Evolutionary conservation across 2,113 vertebrate genomes (phyloP).

Genomic region (Mandrillus leucophaeus): DNA sequence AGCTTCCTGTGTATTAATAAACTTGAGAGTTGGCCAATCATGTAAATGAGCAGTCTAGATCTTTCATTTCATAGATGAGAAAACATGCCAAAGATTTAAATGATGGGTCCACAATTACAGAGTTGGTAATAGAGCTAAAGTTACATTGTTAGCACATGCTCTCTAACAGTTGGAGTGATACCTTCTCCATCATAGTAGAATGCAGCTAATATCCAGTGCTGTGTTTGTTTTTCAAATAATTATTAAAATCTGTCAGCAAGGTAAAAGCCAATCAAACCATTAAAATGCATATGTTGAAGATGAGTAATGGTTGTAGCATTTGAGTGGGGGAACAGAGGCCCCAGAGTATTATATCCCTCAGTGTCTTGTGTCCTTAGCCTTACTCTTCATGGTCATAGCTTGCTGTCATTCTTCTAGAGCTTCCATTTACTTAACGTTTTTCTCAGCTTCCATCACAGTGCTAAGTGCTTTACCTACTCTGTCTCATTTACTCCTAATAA

Average conservation of each 20-base stretch:
- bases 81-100: neutral
- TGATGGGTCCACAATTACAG: neutral
- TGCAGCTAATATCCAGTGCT: no score
- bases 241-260: neutral
- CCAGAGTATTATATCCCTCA: fast-evolving
- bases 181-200: no score
- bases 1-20: neutral
- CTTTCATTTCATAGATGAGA: neutral
- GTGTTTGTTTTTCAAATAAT: neutral
- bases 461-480: neutral
- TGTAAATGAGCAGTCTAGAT: neutral
- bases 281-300: neutral
- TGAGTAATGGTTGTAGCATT: no score
- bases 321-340: fast-evolving
- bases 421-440: neutral
- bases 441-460: neutral
- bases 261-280: neutral
- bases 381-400: neutral
- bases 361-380: neutral
- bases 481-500: neutral
- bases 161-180: neutral
- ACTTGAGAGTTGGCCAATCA: neutral
- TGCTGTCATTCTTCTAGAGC: neutral
- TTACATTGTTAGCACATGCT: fast-evolving
- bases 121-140: neutral